phyloP scores from a whole-genome alignment of 2,888 invertebrate genomes.

The Oscheius sp. region DNA sequence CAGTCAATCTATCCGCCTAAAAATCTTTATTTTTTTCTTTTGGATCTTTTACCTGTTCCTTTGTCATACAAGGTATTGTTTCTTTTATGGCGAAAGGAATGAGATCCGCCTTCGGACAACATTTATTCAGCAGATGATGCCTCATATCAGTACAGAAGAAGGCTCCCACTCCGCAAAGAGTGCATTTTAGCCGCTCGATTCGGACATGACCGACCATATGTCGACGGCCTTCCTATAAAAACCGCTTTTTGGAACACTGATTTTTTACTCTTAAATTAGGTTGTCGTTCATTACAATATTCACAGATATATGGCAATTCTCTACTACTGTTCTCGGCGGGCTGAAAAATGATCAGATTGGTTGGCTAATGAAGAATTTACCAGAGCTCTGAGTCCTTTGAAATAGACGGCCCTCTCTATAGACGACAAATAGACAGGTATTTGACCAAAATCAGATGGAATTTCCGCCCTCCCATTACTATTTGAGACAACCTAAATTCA shows the following conservation, averaged over 20 bases:
- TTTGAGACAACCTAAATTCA: background rate
- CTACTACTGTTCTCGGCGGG: background rate
- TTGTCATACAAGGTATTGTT: slow-evolving; percentile 14
- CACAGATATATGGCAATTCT: background rate
- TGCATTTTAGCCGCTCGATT: slow-evolving; percentile 47
- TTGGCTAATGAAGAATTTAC: background rate
- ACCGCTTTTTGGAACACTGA: background rate
- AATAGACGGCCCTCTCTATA: slow-evolving; percentile 19
- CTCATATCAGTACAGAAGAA: slow-evolving; percentile 30
- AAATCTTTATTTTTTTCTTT: no score
- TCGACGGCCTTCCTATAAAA: slow-evolving; percentile 34
- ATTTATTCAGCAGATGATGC: slow-evolving; percentile 17
- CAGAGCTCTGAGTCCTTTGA: slow-evolving; percentile 3
- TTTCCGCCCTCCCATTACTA: background rate
- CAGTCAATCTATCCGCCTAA: slow-evolving; percentile 47
- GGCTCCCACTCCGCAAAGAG: slow-evolving; percentile 39
- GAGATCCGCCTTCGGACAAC: slow-evolving; percentile 5
- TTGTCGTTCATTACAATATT: background rate
- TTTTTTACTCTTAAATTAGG: slow-evolving; percentile 8
- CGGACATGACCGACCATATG: slow-evolving; percentile 57
- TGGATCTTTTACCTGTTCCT: no score
- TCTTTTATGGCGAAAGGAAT: background rate
- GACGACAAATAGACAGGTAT: slow-evolving; percentile 24
- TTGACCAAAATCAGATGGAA: background rate
- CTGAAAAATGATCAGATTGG: background rate